A percentile compares a stretch with the other conserved stretches of the same genome.
Evolutionary conservation across 2,888 invertebrate genomes (phyloP).

Genomic region (Abscondita cerata): DNA sequence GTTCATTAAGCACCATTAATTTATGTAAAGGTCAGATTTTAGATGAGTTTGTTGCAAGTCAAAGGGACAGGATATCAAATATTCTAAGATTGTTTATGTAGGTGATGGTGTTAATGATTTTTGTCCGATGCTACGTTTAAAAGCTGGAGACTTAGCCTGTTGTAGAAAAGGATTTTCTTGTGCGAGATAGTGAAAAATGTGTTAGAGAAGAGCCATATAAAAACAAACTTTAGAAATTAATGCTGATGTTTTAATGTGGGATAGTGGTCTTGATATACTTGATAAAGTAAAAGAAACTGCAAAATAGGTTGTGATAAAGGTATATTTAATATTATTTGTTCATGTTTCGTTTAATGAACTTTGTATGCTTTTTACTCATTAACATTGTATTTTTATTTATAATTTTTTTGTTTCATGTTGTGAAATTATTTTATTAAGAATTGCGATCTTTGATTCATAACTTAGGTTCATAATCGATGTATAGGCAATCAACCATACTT

Average conservation of each 20-base stretch:
- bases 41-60: constrained; percentile 66
- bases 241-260: constrained; percentile 52
- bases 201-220: constrained; percentile 41
- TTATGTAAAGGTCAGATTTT: constrained; percentile 81
- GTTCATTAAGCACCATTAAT: constrained; percentile 74
- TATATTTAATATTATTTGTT: too few species aligned
- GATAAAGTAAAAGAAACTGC: constrained; percentile 36
- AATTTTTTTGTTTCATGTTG: too few species aligned
- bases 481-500: too few species aligned
- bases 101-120: constrained; percentile 84
- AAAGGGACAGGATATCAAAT: constrained; percentile 59
- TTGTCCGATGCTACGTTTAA: constrained; percentile 73
- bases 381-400: too few species aligned
- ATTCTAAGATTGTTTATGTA: constrained; percentile 68
- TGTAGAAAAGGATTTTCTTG: constrained; percentile 65
- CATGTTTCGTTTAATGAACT: too few species aligned
- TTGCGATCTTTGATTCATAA: too few species aligned
- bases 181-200: constrained; percentile 49
- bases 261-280: constrained; percentile 52
- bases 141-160: constrained; percentile 68
- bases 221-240: constrained; percentile 45
- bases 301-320: too few species aligned
- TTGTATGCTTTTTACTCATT: too few species aligned
- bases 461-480: too few species aligned
- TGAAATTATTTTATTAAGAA: too few species aligned